These are phyloP conservation scores for Hipposideros larvatus DNA, from an alignment of 2,797 vertebrate genomes.

Conservation along the genomic window DNA sequence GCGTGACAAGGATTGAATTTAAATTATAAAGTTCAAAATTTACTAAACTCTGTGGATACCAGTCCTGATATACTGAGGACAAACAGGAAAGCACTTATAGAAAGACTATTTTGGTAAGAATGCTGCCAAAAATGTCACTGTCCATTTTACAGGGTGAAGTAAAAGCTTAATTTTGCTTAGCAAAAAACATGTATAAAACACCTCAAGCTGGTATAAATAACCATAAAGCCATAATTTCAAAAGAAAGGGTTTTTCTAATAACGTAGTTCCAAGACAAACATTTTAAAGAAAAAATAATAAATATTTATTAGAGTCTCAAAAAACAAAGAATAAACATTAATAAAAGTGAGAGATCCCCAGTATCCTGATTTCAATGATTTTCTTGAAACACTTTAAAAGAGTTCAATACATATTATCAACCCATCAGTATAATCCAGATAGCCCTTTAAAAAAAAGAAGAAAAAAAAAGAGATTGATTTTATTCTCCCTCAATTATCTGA, in stretches of 20 bases:
- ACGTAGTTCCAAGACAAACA: not conserved
- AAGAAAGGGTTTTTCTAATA: slow-evolving; percentile 50
- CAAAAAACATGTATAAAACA: slow-evolving; percentile 21
- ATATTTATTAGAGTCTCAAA: slow-evolving; percentile 58
- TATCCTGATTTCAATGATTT: not conserved
- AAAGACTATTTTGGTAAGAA: slow-evolving; percentile 14
- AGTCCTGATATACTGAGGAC: not conserved
- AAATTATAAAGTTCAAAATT: slow-evolving; percentile 65
- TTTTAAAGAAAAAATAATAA: slow-evolving; percentile 17
- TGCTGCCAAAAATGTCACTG: slow-evolving; percentile 37
- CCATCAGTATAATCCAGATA: not conserved
- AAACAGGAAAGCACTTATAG: slow-evolving; percentile 56
- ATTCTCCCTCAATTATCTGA: not conserved
- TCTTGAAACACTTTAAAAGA: not conserved
- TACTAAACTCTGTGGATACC: not conserved
- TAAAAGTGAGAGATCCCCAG: not conserved
- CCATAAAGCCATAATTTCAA: slow-evolving; percentile 58
- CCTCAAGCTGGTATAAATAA: slow-evolving; percentile 53
- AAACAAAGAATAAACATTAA: slow-evolving; percentile 1
- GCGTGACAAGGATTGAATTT: slow-evolving; percentile 57
- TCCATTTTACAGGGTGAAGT: slow-evolving; percentile 60
- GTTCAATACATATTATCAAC: not conserved
- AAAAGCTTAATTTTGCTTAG: slow-evolving; percentile 67
- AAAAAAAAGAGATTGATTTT: not conserved
- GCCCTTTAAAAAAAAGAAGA: not conserved